A percentile compares a stretch with the other conserved stretches of the same genome.
Conservation (phyloP, 2,113 vertebrate species). For the Charina bottae region DNA sequence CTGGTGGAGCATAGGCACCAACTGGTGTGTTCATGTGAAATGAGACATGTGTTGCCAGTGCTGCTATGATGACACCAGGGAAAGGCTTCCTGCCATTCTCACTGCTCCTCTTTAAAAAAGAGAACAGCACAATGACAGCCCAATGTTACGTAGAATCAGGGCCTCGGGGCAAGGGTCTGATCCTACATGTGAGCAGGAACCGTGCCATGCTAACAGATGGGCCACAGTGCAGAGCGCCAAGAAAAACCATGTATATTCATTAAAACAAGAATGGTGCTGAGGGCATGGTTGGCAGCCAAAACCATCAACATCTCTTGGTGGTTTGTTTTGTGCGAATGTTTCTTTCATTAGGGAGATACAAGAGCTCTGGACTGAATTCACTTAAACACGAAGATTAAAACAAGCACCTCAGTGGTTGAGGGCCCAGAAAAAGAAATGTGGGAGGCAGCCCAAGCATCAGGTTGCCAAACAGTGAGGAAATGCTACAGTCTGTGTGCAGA, state of each 20-base stretch:
- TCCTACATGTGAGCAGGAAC: constrained; percentile 66
- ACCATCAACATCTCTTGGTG: constrained; percentile 61
- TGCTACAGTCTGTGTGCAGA: neutral
- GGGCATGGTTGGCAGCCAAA: constrained; percentile 70
- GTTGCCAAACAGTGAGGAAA: neutral
- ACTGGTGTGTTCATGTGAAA: constrained; percentile 57
- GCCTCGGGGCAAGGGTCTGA: constrained; percentile 54
- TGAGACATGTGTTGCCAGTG: constrained; percentile 48
- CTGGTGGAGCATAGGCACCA: neutral
- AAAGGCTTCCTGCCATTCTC: constrained; percentile 35
- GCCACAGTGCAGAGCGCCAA: constrained; percentile 59
- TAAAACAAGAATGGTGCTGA: constrained; percentile 40
- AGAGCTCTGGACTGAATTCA: constrained; percentile 58
- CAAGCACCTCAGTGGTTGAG: constrained; percentile 51
- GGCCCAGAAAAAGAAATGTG: constrained; percentile 42
- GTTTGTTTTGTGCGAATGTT: constrained; percentile 65
- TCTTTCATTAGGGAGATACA: constrained; percentile 55
- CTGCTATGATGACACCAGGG: neutral
- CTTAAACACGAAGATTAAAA: constrained; percentile 44
- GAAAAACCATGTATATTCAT: constrained; percentile 70
- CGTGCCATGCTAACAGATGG: constrained; percentile 71
- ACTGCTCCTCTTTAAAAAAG: constrained; percentile 35
- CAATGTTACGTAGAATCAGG: neutral
- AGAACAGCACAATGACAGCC: constrained; percentile 30
- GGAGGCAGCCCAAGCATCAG: constrained; percentile 16